A percentile compares a stretch with the other conserved stretches of the same genome.
These are phyloP conservation scores for Pachyramphus minor DNA, from an alignment of 2,113 vertebrate genomes.

Conservation along the genomic window DNA sequence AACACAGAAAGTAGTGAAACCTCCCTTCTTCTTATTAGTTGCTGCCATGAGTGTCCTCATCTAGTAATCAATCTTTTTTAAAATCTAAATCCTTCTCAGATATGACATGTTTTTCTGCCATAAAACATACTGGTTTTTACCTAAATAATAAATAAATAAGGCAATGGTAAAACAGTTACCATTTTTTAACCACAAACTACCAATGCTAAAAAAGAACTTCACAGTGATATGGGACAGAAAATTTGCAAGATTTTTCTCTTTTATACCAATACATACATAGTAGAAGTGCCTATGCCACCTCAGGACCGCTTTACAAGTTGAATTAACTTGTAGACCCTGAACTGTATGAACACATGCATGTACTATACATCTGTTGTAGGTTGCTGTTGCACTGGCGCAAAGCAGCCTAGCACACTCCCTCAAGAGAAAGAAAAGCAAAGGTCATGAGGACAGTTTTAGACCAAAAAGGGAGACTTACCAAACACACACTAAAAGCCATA, in stretches of 20 bases:
- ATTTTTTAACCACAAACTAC: not conserved
- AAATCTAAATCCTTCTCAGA: not conserved
- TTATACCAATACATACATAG: not conserved
- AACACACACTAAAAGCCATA: not conserved
- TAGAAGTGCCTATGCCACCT: not conserved
- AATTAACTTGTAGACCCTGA: not conserved
- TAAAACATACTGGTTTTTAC: no score
- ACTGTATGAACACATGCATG: not conserved
- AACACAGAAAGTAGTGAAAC: not conserved
- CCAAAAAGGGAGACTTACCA: not conserved
- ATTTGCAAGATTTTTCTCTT: not conserved
- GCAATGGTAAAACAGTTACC: not conserved
- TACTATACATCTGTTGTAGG: not conserved
- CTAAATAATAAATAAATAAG: not conserved
- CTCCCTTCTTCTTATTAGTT: not conserved
- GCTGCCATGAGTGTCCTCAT: not conserved
- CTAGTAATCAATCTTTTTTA: not conserved
- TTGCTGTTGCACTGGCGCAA: not conserved
- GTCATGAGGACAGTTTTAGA: not conserved
- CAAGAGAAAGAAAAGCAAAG: not conserved
- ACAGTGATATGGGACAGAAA: not conserved
- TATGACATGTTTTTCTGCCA: not conserved
- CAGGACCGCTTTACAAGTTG: not conserved
- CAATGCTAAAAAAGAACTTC: not conserved
- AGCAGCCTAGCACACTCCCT: not conserved